These are phyloP conservation scores for Cyclura pinguis DNA, from an alignment of 2,797 vertebrate genomes.

Conservation along the genomic window DNA sequence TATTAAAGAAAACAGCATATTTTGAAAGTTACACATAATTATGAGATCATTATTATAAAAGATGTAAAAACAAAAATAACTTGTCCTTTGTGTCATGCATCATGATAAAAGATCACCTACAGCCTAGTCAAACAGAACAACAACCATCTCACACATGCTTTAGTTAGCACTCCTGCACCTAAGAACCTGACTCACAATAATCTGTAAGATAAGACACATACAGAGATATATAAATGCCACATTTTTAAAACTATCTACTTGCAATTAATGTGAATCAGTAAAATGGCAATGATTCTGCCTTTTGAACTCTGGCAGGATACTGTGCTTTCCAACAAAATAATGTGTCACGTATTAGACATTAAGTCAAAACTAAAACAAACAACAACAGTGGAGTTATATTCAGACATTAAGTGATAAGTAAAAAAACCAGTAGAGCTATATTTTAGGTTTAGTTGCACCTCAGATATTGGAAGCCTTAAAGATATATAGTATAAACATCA, in stretches of 20 bases:
- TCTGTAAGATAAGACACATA: background rate
- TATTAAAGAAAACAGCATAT: background rate
- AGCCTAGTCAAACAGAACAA: constrained; percentile 9
- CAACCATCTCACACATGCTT: background rate
- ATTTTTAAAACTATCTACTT: constrained; percentile 20
- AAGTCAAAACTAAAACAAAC: background rate
- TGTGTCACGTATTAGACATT: background rate
- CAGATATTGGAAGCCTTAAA: constrained; percentile 3
- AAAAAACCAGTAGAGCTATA: background rate
- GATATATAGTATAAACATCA: constrained; percentile 3
- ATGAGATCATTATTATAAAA: background rate
- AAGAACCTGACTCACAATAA: background rate
- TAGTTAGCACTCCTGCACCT: constrained; percentile 7
- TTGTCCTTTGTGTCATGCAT: background rate
- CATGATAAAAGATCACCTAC: background rate
- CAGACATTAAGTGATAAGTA: background rate
- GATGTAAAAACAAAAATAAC: background rate
- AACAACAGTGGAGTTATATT: background rate
- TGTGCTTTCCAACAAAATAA: background rate
- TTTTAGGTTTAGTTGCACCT: constrained; percentile 7
- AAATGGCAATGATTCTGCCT: background rate
- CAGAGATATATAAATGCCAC: background rate
- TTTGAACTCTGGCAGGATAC: background rate
- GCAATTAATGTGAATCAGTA: accelerated
- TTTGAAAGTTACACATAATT: constrained; percentile 23